Percentiles rank a stretch among this genome's conserved stretches.
Conservation (phyloP, 2,797 vertebrate species). For the Trichosurus vulpecula region DNA sequence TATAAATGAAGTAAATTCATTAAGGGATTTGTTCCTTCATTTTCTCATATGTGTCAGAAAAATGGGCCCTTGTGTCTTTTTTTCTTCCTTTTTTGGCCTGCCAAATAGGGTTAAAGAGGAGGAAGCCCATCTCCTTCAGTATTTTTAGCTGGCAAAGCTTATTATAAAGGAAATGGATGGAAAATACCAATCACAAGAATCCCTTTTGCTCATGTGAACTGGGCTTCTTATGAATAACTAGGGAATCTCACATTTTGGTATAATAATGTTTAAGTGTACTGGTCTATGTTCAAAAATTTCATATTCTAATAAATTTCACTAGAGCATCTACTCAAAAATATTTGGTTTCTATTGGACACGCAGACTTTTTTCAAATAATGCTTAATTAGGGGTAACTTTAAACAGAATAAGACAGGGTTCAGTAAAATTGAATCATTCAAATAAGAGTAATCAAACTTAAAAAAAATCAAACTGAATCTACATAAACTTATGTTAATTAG, state of each 20-base stretch:
- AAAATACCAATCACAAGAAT: not conserved
- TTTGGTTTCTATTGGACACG: not conserved
- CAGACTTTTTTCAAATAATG: not conserved
- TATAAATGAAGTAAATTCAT: not conserved
- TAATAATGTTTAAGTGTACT: not conserved
- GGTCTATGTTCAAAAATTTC: not conserved
- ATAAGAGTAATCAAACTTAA: not conserved
- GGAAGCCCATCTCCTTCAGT: not conserved
- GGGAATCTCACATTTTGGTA: not conserved
- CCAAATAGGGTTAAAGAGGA: not conserved
- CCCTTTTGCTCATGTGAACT: not conserved
- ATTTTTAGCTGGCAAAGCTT: not conserved
- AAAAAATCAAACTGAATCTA: not conserved
- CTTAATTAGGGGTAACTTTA: not conserved
- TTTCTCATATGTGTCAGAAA: not conserved
- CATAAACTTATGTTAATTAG: not conserved
- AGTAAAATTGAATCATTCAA: not conserved
- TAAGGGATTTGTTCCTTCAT: not conserved
- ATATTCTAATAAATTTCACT: conserved; percentile 1
- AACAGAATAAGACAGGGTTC: not conserved
- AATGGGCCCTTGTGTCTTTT: not conserved
- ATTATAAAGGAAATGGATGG: not conserved
- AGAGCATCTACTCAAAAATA: not conserved
- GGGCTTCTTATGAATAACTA: not conserved
- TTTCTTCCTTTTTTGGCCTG: not conserved